Conservation (phyloP, 1,140 invertebrate species). For the Bacillus rossius region DNA sequence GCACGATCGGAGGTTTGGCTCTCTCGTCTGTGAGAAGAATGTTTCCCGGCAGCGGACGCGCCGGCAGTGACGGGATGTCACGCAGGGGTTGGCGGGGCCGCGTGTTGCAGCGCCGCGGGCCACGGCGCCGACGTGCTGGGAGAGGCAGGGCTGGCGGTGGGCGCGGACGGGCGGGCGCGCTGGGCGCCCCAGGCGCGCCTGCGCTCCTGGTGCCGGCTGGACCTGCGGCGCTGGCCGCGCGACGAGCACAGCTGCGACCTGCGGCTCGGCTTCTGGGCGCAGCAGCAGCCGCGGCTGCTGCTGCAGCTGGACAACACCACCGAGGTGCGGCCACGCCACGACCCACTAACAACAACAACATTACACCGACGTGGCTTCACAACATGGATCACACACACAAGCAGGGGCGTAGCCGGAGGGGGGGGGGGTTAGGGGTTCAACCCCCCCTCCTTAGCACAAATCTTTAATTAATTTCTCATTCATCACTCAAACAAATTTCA, state of each 20-base stretch:
- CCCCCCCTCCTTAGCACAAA: too few species aligned
- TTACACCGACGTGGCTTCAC: background rate
- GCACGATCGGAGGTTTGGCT: too few species aligned
- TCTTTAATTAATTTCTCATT: too few species aligned
- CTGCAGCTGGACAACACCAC: slow-evolving; percentile 10
- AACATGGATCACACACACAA: background rate
- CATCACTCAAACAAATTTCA: too few species aligned
- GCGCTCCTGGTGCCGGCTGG: slow-evolving; percentile 11
- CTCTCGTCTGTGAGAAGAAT: too few species aligned
- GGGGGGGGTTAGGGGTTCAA: too few species aligned
- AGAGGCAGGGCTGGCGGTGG: slow-evolving; percentile 5
- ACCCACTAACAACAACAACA: background rate
- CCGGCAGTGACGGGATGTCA: too few species aligned
- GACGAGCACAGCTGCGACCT: slow-evolving; percentile 16
- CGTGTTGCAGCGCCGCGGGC: slow-evolving; percentile 15
- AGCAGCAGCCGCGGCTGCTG: slow-evolving; percentile 4
- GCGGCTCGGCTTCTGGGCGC: slow-evolving; percentile 16
- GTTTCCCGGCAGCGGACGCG: too few species aligned
- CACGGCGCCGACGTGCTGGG: background rate
- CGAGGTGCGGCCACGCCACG: background rate
- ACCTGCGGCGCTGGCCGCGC: slow-evolving; percentile 16
- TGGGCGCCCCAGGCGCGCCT: slow-evolving; percentile 11
- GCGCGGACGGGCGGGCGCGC: slow-evolving; percentile 7
- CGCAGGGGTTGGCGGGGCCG: too few species aligned
- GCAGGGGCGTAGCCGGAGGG: too few species aligned